phyloP scores from a whole-genome alignment of 1,140 invertebrate genomes.

The Meloidogyne hapla region DNA sequence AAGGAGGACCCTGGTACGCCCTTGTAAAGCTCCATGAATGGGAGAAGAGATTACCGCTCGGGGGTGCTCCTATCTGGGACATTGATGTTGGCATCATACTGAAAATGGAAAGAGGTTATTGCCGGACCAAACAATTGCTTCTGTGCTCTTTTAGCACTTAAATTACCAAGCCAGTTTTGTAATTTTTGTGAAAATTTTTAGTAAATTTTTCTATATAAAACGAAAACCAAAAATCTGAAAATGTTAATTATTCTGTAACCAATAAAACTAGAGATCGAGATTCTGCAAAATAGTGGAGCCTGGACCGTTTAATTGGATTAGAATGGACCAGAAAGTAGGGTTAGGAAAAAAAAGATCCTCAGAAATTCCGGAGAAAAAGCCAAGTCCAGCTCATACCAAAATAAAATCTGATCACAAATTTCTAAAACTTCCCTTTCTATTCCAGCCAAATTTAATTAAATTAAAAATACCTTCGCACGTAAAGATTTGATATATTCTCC shows the following conservation, averaged over 20 bases:
- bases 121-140: background rate
- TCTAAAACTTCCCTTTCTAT: no score
- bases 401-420: no score
- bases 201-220: background rate
- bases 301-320: no score
- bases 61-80: slow-evolving; percentile 60
- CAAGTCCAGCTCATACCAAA: no score
- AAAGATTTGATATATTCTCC: slow-evolving; percentile 85
- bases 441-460: background rate
- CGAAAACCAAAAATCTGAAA: background rate
- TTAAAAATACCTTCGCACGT: slow-evolving; percentile 52
- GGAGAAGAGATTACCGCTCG: slow-evolving; percentile 56
- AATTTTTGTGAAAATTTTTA: background rate
- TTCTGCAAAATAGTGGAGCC: no score
- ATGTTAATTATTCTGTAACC: background rate
- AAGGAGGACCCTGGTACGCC: no score
- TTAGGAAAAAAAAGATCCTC: no score
- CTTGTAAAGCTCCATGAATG: background rate
- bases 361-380: no score
- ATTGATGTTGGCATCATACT: slow-evolving; percentile 59
- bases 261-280: no score
- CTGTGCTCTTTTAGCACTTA: background rate
- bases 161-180: background rate
- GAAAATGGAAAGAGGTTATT: slow-evolving; percentile 40
- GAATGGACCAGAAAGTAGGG: no score